phyloP scores from a whole-genome alignment of 2,888 invertebrate genomes.

The Lithosia quadra region DNA sequence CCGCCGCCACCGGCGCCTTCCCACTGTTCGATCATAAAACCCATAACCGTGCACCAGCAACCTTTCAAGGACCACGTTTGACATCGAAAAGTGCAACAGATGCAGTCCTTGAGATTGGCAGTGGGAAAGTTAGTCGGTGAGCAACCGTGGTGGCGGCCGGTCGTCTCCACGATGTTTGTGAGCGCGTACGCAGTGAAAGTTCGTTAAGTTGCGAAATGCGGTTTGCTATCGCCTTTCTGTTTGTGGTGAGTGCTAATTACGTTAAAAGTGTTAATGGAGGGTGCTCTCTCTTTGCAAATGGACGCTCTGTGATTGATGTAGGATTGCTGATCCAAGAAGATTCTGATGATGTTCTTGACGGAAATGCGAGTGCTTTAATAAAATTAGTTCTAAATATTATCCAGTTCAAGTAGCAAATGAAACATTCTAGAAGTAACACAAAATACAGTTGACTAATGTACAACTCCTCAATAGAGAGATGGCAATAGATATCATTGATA shows the following conservation, averaged over 20 bases:
- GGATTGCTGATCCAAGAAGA: conserved; percentile 44
- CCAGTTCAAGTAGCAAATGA: conserved; percentile 12
- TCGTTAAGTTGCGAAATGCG: conserved; percentile 82
- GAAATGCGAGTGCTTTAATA: conserved; percentile 33
- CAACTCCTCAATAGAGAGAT: conserved; percentile 25
- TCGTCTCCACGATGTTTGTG: conserved; percentile 73
- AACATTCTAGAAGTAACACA: conserved; percentile 28
- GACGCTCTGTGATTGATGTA: conserved; percentile 48
- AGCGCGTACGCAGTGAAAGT: conserved; percentile 82
- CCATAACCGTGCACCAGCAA: conserved; percentile 64
- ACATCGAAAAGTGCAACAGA: conserved; percentile 66
- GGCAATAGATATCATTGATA: conserved; percentile 33
- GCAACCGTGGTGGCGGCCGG: conserved; percentile 70
- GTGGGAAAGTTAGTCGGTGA: conserved; percentile 70
- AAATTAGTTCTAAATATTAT: conserved; percentile 36
- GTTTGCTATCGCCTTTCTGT: conserved; percentile 83
- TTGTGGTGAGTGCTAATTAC: conserved; percentile 85
- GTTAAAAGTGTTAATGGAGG: conserved; percentile 74
- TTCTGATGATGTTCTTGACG: conserved; percentile 37
- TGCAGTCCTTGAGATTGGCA: conserved; percentile 77
- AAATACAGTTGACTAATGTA: conserved; percentile 37
- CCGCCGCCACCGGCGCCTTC: conserved; percentile 16
- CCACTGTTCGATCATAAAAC: conserved; percentile 44
- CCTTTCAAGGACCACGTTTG: conserved; percentile 66
- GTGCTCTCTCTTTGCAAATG: conserved; percentile 64